phyloP scores from a whole-genome alignment of 2,113 vertebrate species.

The Paralichthys olivaceus region DNA sequence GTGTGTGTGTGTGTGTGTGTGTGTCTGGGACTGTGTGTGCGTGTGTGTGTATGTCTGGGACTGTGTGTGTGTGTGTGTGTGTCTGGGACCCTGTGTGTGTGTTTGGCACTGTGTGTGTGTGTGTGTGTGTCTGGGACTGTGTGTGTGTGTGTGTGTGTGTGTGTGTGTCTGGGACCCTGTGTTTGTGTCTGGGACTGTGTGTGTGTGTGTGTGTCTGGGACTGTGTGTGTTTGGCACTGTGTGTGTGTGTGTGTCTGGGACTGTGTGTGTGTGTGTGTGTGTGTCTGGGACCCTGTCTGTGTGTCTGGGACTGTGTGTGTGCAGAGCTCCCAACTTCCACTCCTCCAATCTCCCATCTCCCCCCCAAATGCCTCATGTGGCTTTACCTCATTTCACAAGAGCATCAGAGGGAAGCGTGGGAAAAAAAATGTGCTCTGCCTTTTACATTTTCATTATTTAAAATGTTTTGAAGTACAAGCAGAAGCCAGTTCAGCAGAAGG shows the following conservation, averaged over 20 bases:
- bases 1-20: background rate
- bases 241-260: background rate
- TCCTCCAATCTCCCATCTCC: conserved; percentile 7
- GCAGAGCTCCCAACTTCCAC: background rate
- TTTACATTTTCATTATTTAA: conserved; percentile 41
- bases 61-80: background rate
- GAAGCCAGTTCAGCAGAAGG: conserved; percentile 17
- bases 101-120: background rate
- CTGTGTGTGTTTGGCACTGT: background rate
- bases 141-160: background rate
- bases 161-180: too few relatives aligned
- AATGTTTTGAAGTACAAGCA: conserved; percentile 14
- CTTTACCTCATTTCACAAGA: conserved; percentile 34
- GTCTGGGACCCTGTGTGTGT: too few relatives aligned
- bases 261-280: background rate
- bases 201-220: background rate
- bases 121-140: too few relatives aligned
- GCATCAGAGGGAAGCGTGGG: background rate
- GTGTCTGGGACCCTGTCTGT: too few relatives aligned
- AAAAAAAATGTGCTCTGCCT: background rate
- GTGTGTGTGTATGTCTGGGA: too few relatives aligned
- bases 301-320: background rate
- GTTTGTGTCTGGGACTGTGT: background rate
- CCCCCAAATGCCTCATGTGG: background rate
- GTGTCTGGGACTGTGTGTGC: background rate